Percentiles rank a stretch among this genome's conserved stretches.
phyloP scores from a whole-genome alignment of 2,113 vertebrate species.

The Dendropsophus ebraccatus region DNA sequence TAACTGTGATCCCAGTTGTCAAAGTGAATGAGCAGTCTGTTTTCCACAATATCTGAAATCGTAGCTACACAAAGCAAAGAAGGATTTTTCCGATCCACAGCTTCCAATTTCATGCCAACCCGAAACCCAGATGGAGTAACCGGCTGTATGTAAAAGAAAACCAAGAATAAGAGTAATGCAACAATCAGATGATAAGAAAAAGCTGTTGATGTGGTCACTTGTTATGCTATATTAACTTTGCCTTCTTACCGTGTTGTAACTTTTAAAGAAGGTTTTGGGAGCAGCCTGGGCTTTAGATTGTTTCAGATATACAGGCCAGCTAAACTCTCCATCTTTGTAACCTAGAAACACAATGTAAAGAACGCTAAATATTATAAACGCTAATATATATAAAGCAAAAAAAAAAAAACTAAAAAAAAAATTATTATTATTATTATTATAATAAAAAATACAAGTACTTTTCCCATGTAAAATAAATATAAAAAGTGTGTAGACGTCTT shows the following conservation, averaged over 20 bases:
- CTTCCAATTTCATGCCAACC: constrained; percentile 91
- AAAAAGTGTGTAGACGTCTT: background rate
- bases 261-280: constrained; percentile 89
- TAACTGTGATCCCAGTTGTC: constrained; percentile 90
- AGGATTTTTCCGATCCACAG: constrained; percentile 87
- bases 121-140: constrained; percentile 87
- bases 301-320: constrained; percentile 88
- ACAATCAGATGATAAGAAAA: background rate
- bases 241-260: constrained; percentile 81
- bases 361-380: background rate
- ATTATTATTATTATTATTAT: too few species aligned
- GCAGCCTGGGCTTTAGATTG: constrained; percentile 86
- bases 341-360: constrained; percentile 68
- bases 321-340: constrained; percentile 89
- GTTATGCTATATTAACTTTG: background rate
- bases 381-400: too few species aligned
- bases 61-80: constrained; percentile 84
- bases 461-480: too few species aligned
- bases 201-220: too few species aligned
- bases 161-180: background rate
- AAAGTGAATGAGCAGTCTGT: constrained; percentile 86
- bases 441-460: too few species aligned
- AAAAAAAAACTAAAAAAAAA: too few species aligned
- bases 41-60: constrained; percentile 82
- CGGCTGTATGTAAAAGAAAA: constrained; percentile 69